Evolutionary conservation across 2,113 vertebrate species (phyloP).

Genomic region (Mesembrinibis cayennensis): DNA sequence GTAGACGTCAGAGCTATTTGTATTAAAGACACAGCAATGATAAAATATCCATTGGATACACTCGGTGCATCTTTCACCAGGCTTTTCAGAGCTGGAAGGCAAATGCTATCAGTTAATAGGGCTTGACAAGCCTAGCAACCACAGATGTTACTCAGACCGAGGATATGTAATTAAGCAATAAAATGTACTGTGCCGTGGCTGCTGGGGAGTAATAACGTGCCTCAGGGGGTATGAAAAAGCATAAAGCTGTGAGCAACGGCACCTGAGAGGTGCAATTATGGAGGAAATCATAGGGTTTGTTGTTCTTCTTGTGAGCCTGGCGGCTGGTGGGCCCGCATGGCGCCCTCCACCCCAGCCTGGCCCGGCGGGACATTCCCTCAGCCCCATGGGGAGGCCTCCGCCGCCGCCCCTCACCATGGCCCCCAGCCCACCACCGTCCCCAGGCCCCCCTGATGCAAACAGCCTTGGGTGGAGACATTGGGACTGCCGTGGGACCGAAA

Average conservation of each 20-base stretch:
- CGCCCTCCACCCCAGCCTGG: neutral
- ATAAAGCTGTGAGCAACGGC: neutral
- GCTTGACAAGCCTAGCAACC: neutral
- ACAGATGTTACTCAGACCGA: neutral
- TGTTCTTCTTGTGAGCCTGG: neutral
- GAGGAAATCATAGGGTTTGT: neutral
- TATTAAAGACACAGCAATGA: neutral
- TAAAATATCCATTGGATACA: neutral
- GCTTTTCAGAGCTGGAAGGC: neutral
- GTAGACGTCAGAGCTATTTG: neutral
- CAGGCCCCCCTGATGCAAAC: accelerated
- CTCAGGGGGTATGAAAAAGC: neutral
- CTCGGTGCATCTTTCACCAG: neutral
- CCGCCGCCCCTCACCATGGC: accelerated
- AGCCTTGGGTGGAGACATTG: accelerated
- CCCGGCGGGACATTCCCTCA: neutral
- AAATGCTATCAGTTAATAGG: neutral
- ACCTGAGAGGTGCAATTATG: neutral
- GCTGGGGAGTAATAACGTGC: neutral
- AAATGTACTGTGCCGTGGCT: neutral
- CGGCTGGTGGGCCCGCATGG: accelerated
- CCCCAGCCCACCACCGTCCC: accelerated
- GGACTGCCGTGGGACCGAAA: accelerated
- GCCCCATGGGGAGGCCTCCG: accelerated
- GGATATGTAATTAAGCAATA: neutral